phyloP scores from a whole-genome alignment of 2,888 invertebrate genomes.

The Amiota mariae region DNA sequence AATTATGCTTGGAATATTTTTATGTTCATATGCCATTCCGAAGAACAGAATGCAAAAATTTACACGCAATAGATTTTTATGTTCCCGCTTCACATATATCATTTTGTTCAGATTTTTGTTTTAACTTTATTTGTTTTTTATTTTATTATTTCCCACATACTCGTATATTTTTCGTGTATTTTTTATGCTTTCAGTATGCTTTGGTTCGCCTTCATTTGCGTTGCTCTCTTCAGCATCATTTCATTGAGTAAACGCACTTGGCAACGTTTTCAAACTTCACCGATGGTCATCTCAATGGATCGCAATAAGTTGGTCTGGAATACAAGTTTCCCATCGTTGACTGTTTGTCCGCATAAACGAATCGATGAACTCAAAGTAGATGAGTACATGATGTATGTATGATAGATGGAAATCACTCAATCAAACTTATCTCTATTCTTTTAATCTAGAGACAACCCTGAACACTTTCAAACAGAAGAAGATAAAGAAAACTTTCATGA shows the following conservation, averaged over 20 bases:
- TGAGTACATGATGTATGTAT: slow-evolving; percentile 75
- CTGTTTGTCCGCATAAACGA: slow-evolving; percentile 79
- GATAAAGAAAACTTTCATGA: slow-evolving; percentile 76
- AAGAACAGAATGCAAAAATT: slow-evolving; percentile 48
- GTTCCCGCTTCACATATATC: slow-evolving; percentile 44
- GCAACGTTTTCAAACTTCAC: slow-evolving; percentile 80
- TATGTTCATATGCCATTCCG: slow-evolving; percentile 26
- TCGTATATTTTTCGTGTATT: background rate
- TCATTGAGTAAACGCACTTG: slow-evolving; percentile 78
- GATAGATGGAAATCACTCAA: background rate
- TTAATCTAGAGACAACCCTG: slow-evolving; percentile 51
- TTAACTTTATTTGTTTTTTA: slow-evolving; percentile 25
- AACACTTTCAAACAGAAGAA: slow-evolving; percentile 68
- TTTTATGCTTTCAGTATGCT: slow-evolving; percentile 73
- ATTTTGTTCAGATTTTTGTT: slow-evolving; percentile 43
- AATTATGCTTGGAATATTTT: slow-evolving; percentile 30
- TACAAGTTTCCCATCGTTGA: slow-evolving; percentile 81
- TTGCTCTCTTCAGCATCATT: slow-evolving; percentile 76
- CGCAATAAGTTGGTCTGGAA: slow-evolving; percentile 83
- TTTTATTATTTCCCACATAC: background rate
- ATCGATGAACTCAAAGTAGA: slow-evolving; percentile 76
- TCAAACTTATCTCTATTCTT: no score
- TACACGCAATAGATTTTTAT: slow-evolving; percentile 70
- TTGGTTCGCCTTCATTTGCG: slow-evolving; percentile 76
- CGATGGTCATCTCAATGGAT: slow-evolving; percentile 84